Percentiles rank a stretch among this genome's conserved stretches.
Conservation (phyloP, 2,888 invertebrate genomes). For the Drosophila prolongata region DNA sequence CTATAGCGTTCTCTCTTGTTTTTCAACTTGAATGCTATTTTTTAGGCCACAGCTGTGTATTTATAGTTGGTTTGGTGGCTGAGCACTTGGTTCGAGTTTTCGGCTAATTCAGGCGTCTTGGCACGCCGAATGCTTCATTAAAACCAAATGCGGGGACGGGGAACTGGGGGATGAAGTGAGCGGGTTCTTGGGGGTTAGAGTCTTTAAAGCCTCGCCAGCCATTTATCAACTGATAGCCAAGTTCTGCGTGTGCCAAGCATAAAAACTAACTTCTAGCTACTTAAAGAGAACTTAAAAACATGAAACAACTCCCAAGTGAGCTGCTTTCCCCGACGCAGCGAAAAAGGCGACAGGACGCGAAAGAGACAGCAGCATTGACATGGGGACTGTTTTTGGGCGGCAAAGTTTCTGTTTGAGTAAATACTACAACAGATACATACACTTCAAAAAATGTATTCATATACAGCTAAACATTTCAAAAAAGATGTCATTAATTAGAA, state of each 20-base stretch:
- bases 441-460: background rate
- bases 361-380: constrained; percentile 10
- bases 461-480: too few species aligned
- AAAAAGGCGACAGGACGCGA: background rate
- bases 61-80: constrained; percentile 13
- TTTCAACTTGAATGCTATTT: background rate
- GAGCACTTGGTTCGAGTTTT: constrained; percentile 30
- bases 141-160: constrained; percentile 46
- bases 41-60: background rate
- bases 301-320: constrained; percentile 71
- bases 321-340: background rate
- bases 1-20: too few species aligned
- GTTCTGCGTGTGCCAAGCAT: constrained; percentile 76
- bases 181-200: constrained; percentile 1
- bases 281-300: constrained; percentile 78
- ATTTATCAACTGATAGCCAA: constrained; percentile 77
- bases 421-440: constrained; percentile 15
- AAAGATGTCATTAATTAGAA: too few species aligned
- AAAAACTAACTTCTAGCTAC: constrained; percentile 75
- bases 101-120: constrained; percentile 58
- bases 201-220: constrained; percentile 70
- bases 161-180: background rate
- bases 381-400: constrained; percentile 23
- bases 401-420: constrained; percentile 33
- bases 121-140: constrained; percentile 73